These are phyloP conservation scores for Anthoscopus minutus DNA, from an alignment of 2,113 vertebrate species.

Conservation along the genomic window DNA sequence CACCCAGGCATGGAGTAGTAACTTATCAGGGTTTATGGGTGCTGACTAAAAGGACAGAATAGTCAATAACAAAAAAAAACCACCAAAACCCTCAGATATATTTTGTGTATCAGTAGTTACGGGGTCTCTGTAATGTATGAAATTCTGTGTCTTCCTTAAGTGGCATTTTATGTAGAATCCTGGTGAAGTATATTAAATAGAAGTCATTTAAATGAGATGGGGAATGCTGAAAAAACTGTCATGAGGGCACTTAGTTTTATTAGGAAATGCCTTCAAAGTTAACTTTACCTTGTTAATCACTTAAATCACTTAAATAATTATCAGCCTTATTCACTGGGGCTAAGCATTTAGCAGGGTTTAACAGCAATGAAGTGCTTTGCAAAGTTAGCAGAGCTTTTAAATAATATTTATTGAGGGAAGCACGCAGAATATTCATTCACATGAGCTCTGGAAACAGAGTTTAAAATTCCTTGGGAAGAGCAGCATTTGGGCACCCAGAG, in stretches of 20 bases:
- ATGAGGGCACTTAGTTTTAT: not conserved
- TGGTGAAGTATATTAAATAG: not conserved
- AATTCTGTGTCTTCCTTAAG: not conserved
- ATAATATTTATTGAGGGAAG: not conserved
- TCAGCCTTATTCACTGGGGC: not conserved
- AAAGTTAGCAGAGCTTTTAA: slow-evolving; percentile 22
- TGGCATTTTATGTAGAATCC: not conserved
- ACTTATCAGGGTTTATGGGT: not conserved
- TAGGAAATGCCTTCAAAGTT: slow-evolving; percentile 21
- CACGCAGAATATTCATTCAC: not conserved
- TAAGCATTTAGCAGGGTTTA: slow-evolving; percentile 13
- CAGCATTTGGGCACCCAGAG: not conserved
- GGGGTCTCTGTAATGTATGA: not conserved
- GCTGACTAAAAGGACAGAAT: not conserved
- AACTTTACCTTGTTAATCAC: slow-evolving; percentile 24
- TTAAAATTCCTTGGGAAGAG: not conserved
- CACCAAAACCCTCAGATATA: not conserved
- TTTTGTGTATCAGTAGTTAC: not conserved
- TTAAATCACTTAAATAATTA: slow-evolving; percentile 32
- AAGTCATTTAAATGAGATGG: not conserved
- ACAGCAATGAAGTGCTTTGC: not conserved
- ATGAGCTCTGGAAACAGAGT: not conserved
- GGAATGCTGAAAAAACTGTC: not conserved
- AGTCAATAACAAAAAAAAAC: not conserved
- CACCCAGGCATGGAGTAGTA: not conserved